phyloP scores from a whole-genome alignment of 1,140 invertebrate genomes.

The Varroa destructor region DNA sequence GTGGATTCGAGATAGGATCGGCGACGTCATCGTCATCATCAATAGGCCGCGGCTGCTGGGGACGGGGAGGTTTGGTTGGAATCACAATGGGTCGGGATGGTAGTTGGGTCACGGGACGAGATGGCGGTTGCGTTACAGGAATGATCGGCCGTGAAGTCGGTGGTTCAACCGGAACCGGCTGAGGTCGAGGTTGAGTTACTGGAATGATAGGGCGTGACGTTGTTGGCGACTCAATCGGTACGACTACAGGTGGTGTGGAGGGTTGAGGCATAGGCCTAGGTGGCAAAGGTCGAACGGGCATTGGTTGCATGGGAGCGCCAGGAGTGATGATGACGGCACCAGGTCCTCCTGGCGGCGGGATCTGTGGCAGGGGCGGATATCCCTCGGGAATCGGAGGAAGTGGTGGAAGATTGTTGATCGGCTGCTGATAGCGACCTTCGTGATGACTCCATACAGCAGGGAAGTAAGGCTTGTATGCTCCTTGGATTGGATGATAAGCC shows the following conservation, averaged over 20 bases:
- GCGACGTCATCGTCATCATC: constrained; percentile 25
- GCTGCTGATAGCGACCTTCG: not conserved
- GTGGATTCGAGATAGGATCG: constrained; percentile 24
- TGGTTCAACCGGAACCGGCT: not conserved
- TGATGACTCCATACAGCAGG: too few relatives aligned
- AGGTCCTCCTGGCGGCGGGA: constrained; percentile 21
- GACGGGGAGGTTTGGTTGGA: not conserved
- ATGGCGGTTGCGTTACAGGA: not conserved
- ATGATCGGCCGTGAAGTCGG: constrained; percentile 11
- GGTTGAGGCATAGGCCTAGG: not conserved
- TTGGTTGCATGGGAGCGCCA: not conserved
- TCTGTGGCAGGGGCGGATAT: constrained; percentile 10
- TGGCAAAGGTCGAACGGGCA: not conserved
- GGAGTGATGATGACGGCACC: not conserved
- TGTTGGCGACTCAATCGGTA: not conserved
- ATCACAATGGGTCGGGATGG: constrained; percentile 13
- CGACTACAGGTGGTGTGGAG: not conserved
- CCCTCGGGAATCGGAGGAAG: constrained; percentile 20
- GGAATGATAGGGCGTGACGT: constrained; percentile 3
- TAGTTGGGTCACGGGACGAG: not conserved
- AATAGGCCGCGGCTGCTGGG: not conserved
- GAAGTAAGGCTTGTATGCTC: too few relatives aligned
- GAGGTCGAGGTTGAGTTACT: constrained; percentile 3
- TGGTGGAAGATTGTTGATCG: constrained; percentile 21
- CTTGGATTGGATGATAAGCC: too few relatives aligned